A percentile compares a stretch with the other conserved stretches of the same genome.
These are phyloP conservation scores for Stenchaetothrips biformis DNA, from an alignment of 2,888 invertebrate genomes.

Conservation along the genomic window DNA sequence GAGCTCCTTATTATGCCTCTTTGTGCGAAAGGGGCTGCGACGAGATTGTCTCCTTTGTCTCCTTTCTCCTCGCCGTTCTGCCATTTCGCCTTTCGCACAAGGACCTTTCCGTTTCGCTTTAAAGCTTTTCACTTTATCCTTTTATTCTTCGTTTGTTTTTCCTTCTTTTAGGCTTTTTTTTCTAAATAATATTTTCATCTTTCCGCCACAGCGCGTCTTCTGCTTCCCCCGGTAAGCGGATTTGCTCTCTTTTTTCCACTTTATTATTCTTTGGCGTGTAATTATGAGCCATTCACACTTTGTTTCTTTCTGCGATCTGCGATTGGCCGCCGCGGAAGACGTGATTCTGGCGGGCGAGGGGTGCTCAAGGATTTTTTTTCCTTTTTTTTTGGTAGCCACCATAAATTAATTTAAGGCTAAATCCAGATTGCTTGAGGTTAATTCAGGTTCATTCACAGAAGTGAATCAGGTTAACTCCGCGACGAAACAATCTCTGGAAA, in stretches of 20 bases:
- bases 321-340: no score
- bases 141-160: no score
- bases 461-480: no score
- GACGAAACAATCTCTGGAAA: no score
- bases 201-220: not conserved
- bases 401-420: not conserved
- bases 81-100: not conserved
- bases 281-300: constrained; percentile 20
- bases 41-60: not conserved
- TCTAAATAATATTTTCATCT: not conserved
- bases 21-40: not conserved
- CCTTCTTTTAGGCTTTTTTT: not conserved
- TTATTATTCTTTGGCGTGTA: not conserved
- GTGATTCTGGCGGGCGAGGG: not conserved
- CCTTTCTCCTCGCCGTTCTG: not conserved
- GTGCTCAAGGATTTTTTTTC: not conserved
- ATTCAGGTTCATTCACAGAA: no score
- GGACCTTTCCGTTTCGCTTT: not conserved
- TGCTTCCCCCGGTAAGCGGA: not conserved
- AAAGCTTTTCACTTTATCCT: not conserved
- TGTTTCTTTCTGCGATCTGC: not conserved
- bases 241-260: not conserved
- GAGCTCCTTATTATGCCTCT: constrained; percentile 11
- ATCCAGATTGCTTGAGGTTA: no score
- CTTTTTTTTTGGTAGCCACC: not conserved